Evolutionary conservation across 1,140 invertebrate genomes (phyloP).

Genomic region (Hermatobates lingyangjiaoensis): DNA sequence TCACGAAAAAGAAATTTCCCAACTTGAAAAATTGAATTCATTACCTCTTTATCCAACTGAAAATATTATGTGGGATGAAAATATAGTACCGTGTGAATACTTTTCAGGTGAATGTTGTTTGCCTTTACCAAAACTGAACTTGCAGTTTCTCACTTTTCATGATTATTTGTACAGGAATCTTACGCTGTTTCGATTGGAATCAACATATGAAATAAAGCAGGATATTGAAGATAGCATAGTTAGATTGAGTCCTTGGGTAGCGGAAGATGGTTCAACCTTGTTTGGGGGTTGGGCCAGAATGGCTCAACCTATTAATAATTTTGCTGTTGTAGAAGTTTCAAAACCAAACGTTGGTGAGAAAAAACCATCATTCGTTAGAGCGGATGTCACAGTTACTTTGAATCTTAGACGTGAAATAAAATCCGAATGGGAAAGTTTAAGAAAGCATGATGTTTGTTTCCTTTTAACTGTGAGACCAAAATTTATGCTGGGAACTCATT

Average conservation of each 20-base stretch:
- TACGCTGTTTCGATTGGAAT: conserved; percentile 91
- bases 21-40: conserved; percentile 85
- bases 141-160: conserved; percentile 95
- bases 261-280: conserved; percentile 45
- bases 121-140: conserved; percentile 90
- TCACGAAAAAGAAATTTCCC: conserved; percentile 76
- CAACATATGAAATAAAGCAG: conserved; percentile 92
- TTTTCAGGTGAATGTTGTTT: conserved; percentile 88
- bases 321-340: conserved; percentile 86
- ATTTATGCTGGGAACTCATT: conserved; percentile 66
- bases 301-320: conserved; percentile 85
- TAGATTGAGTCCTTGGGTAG: conserved; percentile 17
- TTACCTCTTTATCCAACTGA: conserved; percentile 99
- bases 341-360: conserved; percentile 83
- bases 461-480: conserved; percentile 75
- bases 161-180: conserved; percentile 97
- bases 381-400: conserved; percentile 83
- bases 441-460: conserved; percentile 97
- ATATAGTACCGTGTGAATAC: conserved; percentile 92
- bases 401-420: conserved; percentile 81
- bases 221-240: conserved; percentile 97
- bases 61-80: conserved; percentile 97
- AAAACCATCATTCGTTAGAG: conserved; percentile 79
- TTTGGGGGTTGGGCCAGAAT: conserved; percentile 97
- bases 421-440: conserved; percentile 87